Evolutionary conservation across 2,888 invertebrate species (phyloP), one percentile per base, ranked within the genome.

Genomic region (Drosophila nr. perissopoda): DNA sequence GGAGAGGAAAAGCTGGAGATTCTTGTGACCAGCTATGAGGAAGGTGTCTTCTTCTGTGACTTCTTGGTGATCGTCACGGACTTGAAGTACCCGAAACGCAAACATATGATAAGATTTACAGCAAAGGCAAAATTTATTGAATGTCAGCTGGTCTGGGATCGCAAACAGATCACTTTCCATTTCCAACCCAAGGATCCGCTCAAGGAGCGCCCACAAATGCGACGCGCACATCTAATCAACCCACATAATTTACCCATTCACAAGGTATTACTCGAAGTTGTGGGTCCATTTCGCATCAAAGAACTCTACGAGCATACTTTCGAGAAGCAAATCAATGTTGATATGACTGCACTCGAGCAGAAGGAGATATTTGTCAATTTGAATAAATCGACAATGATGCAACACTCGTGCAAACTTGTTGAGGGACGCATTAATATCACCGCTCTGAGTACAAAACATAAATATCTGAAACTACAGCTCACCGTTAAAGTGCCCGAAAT

Each of bases 221-320:
- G 69, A 18, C 74, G 48, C 1, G 76, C 71, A 1, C 11, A 62
- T 0, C 54, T 88, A n/a, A 52, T 76, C 10, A 88, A 80, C 56
- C 48, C 56, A 0, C 62, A 56, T 7, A 29, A 54, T 33, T 13
- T 69, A n/a, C 18, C 52, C 1, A n/a, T 85, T 2, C 31, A 61
- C 0, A 10, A 66, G 2, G 74, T 87, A 0, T 11, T 11, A 1
- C 70, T 92, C 0, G 83, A 84, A 58, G 77, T 79, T 0, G 8
- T 60, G 0, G 92, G 92, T 1, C 87, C 90, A 0, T 92, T 92
- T 40, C 74, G 79, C 4, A 84, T 92, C 4, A 87, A 86, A 46
- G 82, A 82, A 36, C 60, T 79, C 21, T 84, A 76, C 46, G 88
- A 89, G 40, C 67, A 83, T 18, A 2, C 10, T 0, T 86, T 80